Evolutionary conservation across 2,888 invertebrate species (phyloP).

Genomic region (Heliconius charithonia): DNA sequence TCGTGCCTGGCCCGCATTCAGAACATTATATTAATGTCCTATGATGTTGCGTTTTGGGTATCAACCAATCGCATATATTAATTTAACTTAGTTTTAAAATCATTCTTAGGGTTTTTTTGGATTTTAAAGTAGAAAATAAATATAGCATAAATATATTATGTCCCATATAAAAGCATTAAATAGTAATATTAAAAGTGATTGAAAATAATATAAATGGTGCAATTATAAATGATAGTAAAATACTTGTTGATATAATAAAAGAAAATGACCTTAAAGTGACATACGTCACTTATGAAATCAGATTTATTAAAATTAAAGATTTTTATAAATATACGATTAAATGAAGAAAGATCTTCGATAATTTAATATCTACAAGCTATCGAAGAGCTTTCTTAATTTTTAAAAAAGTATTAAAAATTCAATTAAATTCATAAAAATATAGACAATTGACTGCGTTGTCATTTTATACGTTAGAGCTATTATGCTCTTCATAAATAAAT

Average conservation of each 20-base stretch:
- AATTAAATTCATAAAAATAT: no score
- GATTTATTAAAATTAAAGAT: no score
- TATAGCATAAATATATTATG: neutral
- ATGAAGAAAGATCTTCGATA: no score
- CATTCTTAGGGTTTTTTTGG: neutral
- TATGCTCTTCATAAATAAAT: neutral
- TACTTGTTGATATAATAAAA: neutral
- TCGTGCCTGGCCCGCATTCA: conserved; percentile 89
- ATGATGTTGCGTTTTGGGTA: conserved; percentile 46
- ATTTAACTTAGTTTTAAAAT: neutral
- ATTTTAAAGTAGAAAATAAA: neutral
- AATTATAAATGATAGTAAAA: neutral
- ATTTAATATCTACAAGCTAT: no score
- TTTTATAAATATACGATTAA: no score
- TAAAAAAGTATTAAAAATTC: no score
- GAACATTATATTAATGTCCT: conserved; percentile 51
- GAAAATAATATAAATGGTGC: neutral
- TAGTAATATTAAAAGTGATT: neutral
- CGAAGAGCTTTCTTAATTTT: no score
- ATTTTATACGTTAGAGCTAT: no score
- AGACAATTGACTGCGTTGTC: no score
- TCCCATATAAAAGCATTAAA: neutral
- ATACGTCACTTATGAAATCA: neutral
- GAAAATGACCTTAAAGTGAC: neutral
- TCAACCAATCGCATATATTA: conserved; percentile 29